Evolutionary conservation across 92 coral and sea anemone genomes (phyloP).

Genomic region (Epizoanthus illoricatus): DNA sequence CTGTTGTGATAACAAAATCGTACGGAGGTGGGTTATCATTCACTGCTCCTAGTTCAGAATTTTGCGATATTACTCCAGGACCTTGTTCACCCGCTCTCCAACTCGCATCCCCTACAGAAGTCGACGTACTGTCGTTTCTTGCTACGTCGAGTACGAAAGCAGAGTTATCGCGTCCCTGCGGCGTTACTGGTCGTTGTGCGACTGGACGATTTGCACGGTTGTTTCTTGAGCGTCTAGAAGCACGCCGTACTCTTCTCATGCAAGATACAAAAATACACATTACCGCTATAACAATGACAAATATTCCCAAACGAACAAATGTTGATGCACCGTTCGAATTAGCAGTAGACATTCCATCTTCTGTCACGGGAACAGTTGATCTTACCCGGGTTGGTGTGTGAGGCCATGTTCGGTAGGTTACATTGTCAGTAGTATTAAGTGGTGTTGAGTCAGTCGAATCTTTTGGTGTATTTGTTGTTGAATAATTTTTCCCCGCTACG

Average conservation of each 20-base stretch:
- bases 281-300: not conserved
- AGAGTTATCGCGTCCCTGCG: not conserved
- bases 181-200: not conserved
- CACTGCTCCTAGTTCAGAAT: not conserved
- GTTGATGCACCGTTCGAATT: too few relatives aligned
- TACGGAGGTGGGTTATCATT: slow-evolving; percentile 4
- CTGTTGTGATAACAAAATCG: not conserved
- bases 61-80: too few relatives aligned
- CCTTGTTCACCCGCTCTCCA: not conserved
- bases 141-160: not conserved
- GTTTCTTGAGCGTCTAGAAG: not conserved
- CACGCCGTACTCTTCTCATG: not conserved
- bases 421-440: too few relatives aligned
- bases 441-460: too few relatives aligned
- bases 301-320: not conserved
- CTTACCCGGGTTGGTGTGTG: too few relatives aligned
- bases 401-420: too few relatives aligned
- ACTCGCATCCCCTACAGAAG: too few relatives aligned
- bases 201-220: not conserved
- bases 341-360: too few relatives aligned
- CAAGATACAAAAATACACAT: not conserved
- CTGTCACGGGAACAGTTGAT: too few relatives aligned
- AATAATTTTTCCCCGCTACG: too few relatives aligned
- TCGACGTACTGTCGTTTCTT: not conserved
- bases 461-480: too few relatives aligned